Evolutionary conservation across 2,888 invertebrate species (phyloP).

Genomic region (Lathronympha strigana): DNA sequence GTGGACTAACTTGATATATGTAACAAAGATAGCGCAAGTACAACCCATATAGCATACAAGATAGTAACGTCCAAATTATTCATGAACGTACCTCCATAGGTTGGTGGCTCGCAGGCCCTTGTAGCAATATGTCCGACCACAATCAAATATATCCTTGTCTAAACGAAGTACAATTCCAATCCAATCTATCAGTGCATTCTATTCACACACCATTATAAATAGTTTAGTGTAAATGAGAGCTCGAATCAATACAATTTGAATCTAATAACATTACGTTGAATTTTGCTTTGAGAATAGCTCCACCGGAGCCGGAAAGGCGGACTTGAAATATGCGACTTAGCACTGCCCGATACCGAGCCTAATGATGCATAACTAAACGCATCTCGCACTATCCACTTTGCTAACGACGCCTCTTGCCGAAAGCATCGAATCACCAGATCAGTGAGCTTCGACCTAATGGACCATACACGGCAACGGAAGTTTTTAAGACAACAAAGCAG

Average conservation of each 20-base stretch:
- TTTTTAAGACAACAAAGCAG: constrained; percentile 6
- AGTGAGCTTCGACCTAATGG: constrained; percentile 32
- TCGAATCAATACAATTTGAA: not conserved
- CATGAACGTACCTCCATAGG: not conserved
- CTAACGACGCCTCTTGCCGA: constrained; percentile 35
- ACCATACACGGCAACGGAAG: constrained; percentile 28
- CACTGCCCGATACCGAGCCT: constrained; percentile 46
- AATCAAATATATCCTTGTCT: not conserved
- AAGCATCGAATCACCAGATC: constrained; percentile 37
- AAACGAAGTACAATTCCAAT: not conserved
- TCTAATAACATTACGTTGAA: not conserved
- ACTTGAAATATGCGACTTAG: constrained; percentile 45
- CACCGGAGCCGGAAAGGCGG: constrained; percentile 36
- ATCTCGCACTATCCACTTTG: constrained; percentile 41
- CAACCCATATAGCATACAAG: not conserved
- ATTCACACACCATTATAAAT: not conserved
- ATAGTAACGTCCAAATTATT: constrained; percentile 15
- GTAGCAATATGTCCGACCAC: constrained; percentile 13
- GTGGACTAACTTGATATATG: not conserved
- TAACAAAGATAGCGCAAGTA: constrained; percentile 5
- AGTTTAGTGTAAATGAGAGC: not conserved
- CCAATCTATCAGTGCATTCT: not conserved
- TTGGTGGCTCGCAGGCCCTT: constrained; percentile 7
- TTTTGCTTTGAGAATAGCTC: not conserved
- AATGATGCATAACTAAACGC: constrained; percentile 50